Evolutionary conservation across 2,888 invertebrate species (phyloP).

Genomic region (Dicycla oo): DNA sequence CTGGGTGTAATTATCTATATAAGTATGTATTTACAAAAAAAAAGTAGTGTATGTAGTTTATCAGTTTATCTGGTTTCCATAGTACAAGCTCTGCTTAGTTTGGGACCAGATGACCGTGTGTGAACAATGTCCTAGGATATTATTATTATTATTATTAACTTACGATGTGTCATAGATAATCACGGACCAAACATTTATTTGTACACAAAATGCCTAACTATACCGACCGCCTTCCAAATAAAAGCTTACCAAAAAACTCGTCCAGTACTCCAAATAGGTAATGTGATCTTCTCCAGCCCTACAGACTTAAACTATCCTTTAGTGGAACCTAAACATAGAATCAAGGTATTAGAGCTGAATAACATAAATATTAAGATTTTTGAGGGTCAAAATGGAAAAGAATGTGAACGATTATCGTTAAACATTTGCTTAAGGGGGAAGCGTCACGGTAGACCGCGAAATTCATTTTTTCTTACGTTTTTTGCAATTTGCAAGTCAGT

Average conservation of each 20-base stretch:
- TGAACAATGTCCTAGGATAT: no score
- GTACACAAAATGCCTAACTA: background rate
- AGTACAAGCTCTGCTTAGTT: no score
- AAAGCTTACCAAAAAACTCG: background rate
- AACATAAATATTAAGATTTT: constrained; percentile 36
- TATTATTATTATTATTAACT: no score
- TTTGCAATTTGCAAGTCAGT: no score
- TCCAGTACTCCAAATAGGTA: background rate
- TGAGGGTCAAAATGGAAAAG: constrained; percentile 39
- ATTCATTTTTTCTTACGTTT: no score
- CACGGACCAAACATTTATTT: constrained; percentile 1
- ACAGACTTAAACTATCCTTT: constrained; percentile 43
- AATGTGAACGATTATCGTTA: constrained; percentile 24
- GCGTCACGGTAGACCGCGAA: no score
- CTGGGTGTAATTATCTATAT: no score
- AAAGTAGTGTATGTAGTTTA: no score
- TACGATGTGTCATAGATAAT: background rate
- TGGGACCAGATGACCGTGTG: no score
- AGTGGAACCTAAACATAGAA: constrained; percentile 46
- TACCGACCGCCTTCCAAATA: background rate
- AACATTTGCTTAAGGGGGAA: background rate
- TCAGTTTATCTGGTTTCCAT: no score
- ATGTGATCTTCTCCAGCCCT: constrained; percentile 19
- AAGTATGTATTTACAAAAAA: no score
- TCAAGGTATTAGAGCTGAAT: constrained; percentile 37